Conservation (phyloP, 2,113 vertebrate genomes). For the Callipepla californica region DNA sequence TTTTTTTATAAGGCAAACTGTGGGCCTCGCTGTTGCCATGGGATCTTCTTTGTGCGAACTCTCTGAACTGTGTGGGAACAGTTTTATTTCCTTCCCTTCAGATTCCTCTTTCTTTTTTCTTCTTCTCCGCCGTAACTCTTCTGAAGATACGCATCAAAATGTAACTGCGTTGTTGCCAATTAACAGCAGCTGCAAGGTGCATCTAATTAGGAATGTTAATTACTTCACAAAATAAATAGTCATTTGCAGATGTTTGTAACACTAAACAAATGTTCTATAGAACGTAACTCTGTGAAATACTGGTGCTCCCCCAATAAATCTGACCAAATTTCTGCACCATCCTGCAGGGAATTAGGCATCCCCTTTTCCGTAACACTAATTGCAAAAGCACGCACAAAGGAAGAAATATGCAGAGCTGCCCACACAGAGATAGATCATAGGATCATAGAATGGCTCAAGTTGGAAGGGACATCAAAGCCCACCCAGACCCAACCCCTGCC, state of each 20-base stretch:
- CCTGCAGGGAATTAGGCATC: fast-evolving
- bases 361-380: fast-evolving
- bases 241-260: conserved; percentile 77
- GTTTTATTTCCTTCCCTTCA: conserved; percentile 79
- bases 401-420: neutral
- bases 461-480: too few relatives aligned
- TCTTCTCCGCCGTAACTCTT: conserved; percentile 59
- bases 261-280: conserved; percentile 69
- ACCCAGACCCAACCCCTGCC: too few relatives aligned
- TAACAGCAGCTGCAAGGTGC: conserved; percentile 82
- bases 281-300: conserved; percentile 42
- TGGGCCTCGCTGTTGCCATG: conserved; percentile 86
- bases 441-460: too few relatives aligned
- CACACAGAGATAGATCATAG: neutral
- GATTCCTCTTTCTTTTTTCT: conserved; percentile 19
- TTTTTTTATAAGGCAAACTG: conserved; percentile 78
- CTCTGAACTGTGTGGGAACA: conserved; percentile 88
- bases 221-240: conserved; percentile 74
- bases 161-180: conserved; percentile 79
- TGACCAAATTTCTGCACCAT: neutral
- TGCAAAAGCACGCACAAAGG: fast-evolving
- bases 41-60: conserved; percentile 87
- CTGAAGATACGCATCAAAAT: conserved; percentile 77
- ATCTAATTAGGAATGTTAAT: conserved; percentile 83
- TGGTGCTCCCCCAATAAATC: neutral